A percentile compares a stretch with the other conserved stretches of the same genome.
Evolutionary conservation across 2,797 vertebrate species (phyloP).

Genomic region (Rhinella marina): DNA sequence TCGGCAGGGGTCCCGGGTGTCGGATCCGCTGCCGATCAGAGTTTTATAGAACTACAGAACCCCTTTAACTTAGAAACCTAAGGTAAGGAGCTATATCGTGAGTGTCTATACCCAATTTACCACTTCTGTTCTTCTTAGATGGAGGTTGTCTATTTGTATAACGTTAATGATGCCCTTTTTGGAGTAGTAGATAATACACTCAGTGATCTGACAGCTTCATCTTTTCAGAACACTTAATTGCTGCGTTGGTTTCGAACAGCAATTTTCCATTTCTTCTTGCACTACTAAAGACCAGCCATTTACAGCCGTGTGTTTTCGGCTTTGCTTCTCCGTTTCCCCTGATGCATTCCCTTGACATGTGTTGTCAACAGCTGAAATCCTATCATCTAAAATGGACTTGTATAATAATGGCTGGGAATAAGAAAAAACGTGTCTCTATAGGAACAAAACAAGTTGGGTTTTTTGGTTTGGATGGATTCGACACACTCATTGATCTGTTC

Average conservation of each 20-base stretch:
- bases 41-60: no score
- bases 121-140: no score
- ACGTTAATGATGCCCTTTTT: not conserved
- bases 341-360: constrained; percentile 26
- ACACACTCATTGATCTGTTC: constrained; percentile 27
- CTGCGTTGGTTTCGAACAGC: not conserved
- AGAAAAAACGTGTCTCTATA: not conserved
- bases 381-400: constrained; percentile 41
- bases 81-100: not conserved
- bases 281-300: not conserved
- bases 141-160: not conserved
- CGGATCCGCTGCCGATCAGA: no score
- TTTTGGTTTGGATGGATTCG: constrained; percentile 16
- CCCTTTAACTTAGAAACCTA: no score
- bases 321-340: not conserved
- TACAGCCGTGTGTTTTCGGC: not conserved
- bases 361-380: constrained; percentile 34
- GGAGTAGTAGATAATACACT: not conserved
- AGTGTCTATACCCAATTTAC: not conserved
- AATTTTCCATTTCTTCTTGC: constrained; percentile 2
- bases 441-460: not conserved
- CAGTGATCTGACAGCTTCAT: not conserved
- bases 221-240: not conserved
- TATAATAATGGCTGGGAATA: constrained; percentile 1
- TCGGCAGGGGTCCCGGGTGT: no score